Percentiles rank a stretch among this genome's conserved stretches.
Conservation (phyloP, 2,113 vertebrate genomes). For the Silurus meridionalis region DNA sequence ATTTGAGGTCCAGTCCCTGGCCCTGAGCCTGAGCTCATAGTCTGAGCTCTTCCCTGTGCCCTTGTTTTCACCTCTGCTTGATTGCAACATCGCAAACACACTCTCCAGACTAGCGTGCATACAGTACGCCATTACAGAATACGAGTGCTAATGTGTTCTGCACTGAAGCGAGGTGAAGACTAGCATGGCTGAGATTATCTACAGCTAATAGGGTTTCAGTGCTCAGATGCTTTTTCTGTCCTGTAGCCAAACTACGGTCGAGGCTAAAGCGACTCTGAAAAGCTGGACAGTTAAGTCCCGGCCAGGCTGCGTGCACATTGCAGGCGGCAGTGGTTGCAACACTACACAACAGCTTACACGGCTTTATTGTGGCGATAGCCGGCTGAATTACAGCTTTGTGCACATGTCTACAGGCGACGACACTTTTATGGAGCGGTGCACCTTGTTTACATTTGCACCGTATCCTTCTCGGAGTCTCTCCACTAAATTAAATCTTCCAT, state of each 20-base stretch:
- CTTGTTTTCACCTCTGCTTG: constrained; percentile 35
- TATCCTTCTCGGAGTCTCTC: constrained; percentile 33
- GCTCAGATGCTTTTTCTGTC: constrained; percentile 25
- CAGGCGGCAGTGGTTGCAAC: not conserved
- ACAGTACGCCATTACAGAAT: constrained; percentile 4
- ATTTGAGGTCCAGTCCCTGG: not conserved
- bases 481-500: constrained; percentile 40
- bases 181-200: constrained; percentile 51
- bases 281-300: no score
- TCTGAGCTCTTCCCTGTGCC: not conserved
- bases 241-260: constrained; percentile 21
- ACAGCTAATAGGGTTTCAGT: constrained; percentile 47
- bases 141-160: constrained; percentile 36
- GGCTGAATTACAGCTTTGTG: constrained; percentile 36
- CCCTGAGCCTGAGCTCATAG: not conserved
- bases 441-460: constrained; percentile 31
- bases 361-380: constrained; percentile 36
- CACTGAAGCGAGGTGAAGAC: constrained; percentile 38
- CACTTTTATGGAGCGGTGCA: constrained; percentile 25
- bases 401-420: not conserved
- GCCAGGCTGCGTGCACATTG: no score
- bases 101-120: constrained; percentile 13
- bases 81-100: constrained; percentile 19
- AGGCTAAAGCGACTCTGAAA: not conserved
- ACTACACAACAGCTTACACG: constrained; percentile 32